Conservation (phyloP, 92 coral and sea anemone species). For the Virgularia gustaviana region DNA sequence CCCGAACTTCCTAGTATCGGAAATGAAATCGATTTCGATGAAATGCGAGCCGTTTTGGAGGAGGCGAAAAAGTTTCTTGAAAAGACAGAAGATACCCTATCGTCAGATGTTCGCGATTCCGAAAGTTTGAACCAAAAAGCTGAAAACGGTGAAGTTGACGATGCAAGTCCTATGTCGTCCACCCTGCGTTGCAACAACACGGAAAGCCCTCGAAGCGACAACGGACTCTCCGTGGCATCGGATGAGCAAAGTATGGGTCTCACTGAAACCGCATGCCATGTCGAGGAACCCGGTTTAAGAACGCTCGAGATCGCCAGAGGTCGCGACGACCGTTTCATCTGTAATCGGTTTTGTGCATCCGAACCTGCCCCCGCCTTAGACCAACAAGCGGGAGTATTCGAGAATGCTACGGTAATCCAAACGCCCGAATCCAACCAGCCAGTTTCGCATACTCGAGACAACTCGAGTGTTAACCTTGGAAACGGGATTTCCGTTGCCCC, state of each 20-base stretch:
- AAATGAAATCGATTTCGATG: conserved; percentile 4
- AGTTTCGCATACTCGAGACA: no score
- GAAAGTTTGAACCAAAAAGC: not conserved
- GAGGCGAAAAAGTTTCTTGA: conserved; percentile 14
- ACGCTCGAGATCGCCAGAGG: no score
- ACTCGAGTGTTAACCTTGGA: no score
- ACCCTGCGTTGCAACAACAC: no score
- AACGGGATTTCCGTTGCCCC: no score
- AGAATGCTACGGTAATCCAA: not conserved
- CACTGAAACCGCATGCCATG: no score
- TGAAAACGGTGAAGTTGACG: not conserved
- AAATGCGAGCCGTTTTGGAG: not conserved
- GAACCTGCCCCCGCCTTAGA: not conserved
- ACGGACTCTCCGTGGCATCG: no score
- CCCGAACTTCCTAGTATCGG: no score
- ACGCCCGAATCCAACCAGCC: no score
- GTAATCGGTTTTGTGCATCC: not conserved
- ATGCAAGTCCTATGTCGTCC: not conserved
- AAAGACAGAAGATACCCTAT: not conserved
- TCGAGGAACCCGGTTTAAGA: no score
- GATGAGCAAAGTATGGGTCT: no score
- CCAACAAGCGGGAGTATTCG: not conserved
- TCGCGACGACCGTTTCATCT: not conserved
- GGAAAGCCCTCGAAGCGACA: no score
- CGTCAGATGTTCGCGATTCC: not conserved